phyloP scores from a whole-genome alignment of 2,113 vertebrate species.

The Rhabdornis inornatus region DNA sequence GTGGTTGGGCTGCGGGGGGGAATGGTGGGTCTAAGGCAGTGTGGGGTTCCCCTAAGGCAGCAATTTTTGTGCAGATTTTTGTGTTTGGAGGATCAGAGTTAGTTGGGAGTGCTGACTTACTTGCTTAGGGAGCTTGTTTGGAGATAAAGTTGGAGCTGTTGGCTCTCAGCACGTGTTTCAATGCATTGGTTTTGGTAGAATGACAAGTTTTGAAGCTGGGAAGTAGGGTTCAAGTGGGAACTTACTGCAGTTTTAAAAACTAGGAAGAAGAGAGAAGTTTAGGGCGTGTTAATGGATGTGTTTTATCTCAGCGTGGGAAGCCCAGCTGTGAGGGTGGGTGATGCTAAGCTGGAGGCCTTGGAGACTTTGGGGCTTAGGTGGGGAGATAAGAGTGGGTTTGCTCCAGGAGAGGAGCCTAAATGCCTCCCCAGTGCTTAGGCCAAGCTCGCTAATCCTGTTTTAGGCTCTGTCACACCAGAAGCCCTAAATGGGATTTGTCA shows the following conservation, averaged over 20 bases:
- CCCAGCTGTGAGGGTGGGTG: not conserved
- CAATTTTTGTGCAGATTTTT: not conserved
- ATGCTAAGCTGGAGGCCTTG: not conserved
- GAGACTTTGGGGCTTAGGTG: not conserved
- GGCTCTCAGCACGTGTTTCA: rapidly evolving
- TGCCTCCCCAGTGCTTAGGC: not conserved
- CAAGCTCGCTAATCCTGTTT: not conserved
- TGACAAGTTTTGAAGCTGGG: not conserved
- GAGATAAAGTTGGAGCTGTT: not conserved
- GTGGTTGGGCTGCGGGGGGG: not conserved
- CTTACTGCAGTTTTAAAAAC: not conserved
- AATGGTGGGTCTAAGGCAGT: not conserved
- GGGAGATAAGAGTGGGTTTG: not conserved
- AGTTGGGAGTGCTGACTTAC: rapidly evolving
- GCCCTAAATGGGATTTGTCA: not conserved
- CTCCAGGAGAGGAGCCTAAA: not conserved
- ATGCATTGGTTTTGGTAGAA: not conserved
- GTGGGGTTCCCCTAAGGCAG: not conserved
- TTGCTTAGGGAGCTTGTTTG: not conserved
- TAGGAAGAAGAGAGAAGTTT: rapidly evolving
- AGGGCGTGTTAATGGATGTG: too few species aligned
- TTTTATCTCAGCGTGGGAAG: not conserved
- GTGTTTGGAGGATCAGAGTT: not conserved
- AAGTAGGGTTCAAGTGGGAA: not conserved
- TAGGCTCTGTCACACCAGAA: not conserved